Evolutionary conservation across 2,888 invertebrate species (phyloP), one percentile per base, ranked within the genome.

Genomic region (Frankliniella intonsa): DNA sequence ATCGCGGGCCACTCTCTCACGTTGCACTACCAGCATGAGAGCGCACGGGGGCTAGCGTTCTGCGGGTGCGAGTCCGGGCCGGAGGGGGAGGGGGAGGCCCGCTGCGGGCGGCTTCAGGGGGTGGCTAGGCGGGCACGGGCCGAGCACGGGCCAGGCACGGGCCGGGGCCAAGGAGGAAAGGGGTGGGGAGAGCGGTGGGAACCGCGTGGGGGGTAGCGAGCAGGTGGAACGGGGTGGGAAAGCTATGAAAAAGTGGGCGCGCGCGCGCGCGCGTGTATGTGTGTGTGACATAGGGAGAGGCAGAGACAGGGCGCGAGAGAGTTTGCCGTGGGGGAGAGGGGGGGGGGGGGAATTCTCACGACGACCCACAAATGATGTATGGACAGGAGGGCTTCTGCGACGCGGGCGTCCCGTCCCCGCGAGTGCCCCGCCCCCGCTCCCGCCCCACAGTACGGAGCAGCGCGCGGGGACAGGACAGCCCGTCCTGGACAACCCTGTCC

Each of bases 21-120:
- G 69, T 76, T 76, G 10, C 22, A 22, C 69, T 76, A 76, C 69
- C 69, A 76, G 69, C 69, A 76, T 76, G 69, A 12, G 69, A 76
- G 69, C 69, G 62, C 62, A 62, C 69, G 8, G 25, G 22, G 11
- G 69, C 25, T 76, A 11, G 69, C 69, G n/a, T 62, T 5, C 17
- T 62, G 62, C 62, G 62, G 62, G 62, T 62, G 62, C 17, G 55
- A 14, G 55, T 55, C 17, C 14, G 55, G 38, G 38, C 38, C 38
- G 5, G 38, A 5, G 69, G 11, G 25, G 69, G 25, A 10, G 69
- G 69, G 12, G 17, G 62, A 10, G 62, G 62, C 5, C 14, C 19
- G 22, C n/a, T 76, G 69, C 69, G 69, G 69, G 69, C 22, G 69
- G 69, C 11, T 76, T 25, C 69, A 76, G 12, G 25, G 62, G 62